Base-by-base conservation (phyloP, 2,113 vertebrate species). In the Hemichromis elongatus region DNA sequence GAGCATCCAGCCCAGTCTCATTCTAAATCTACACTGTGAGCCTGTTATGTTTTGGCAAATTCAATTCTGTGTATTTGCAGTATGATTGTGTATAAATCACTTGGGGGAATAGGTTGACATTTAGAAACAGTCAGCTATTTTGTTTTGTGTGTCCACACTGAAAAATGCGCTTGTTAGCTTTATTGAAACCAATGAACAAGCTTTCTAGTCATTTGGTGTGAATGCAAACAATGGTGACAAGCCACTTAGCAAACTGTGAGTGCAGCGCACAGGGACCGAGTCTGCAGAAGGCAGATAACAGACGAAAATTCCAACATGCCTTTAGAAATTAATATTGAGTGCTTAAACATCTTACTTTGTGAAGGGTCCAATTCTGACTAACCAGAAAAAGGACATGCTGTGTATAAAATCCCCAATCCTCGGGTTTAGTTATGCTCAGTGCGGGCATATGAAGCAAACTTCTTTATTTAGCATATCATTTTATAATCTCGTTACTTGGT, bases 211-310 rank as follows among this genome's bases (percentile, higher is more conserved):
- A 80, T 93, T 93, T 90, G 73, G 79, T 85, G 50, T 82, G 24
- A 90, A 79, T 70, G 3, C 63, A 81, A 87, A 91, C 86, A 92
- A 88, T 81, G 84, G 55, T 86, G 83, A 93, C 89, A 88, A 90
- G 80, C 55, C 86, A 89, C 87, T 92, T 77, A 83, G 85, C 45
- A 82, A 68, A 75, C 61, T 66, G 84, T 10, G 77, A 79, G 75
- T 73, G 79, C 9, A 37, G 28, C 52, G 7, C 66, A 81, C 33
- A 9, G 84, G 73, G 83, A 24, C 40, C 1, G 77, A 55, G 88
- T 35, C 94, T 95, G 94, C 90, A 52, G 24, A 11, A 82, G 57
- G 18, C n/a, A 85, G 91, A 93, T 94, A 93, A 90, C 57, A 57
- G 37, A 9, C 5, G 5, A 2, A 33, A 54, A 70, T 35, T 79